Conservation (phyloP, 2,797 vertebrate species). For the Diceros bicornis region DNA sequence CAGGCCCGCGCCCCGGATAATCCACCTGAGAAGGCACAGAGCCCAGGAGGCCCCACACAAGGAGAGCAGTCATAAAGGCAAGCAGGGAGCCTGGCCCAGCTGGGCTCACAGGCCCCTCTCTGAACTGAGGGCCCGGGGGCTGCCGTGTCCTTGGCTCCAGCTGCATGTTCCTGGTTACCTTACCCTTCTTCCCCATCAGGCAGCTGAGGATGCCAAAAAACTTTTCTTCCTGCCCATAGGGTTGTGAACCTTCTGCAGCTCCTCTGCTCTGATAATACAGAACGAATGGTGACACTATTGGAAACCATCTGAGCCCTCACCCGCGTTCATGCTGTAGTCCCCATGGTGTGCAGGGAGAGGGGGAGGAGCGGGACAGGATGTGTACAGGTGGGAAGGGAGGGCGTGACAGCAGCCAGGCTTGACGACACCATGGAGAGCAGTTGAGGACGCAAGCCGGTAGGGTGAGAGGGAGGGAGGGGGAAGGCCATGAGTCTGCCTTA, state of each 20-base stretch:
- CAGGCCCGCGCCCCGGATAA: not conserved
- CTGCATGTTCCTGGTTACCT: not conserved
- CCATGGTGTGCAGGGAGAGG: not conserved
- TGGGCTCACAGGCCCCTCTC: not conserved
- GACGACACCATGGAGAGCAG: not conserved
- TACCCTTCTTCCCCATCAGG: not conserved
- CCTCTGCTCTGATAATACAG: not conserved
- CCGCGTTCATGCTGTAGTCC: not conserved
- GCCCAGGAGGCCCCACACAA: not conserved
- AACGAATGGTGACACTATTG: not conserved
- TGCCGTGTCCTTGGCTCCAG: not conserved
- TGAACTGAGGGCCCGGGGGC: not conserved
- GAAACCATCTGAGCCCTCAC: not conserved
- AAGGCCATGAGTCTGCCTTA: not conserved
- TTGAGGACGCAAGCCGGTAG: not conserved
- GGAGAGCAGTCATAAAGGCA: not conserved
- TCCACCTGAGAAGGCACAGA: not conserved
- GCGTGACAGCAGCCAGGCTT: not conserved
- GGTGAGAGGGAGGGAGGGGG: accelerated
- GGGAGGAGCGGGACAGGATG: not conserved
- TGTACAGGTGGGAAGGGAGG: no score
- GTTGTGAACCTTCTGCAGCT: not conserved
- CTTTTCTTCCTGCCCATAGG: not conserved
- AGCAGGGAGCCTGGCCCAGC: not conserved
- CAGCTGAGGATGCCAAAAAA: not conserved